Conservation (phyloP, 2,888 invertebrate genomes). For the Ceratothoa steindachneri region DNA sequence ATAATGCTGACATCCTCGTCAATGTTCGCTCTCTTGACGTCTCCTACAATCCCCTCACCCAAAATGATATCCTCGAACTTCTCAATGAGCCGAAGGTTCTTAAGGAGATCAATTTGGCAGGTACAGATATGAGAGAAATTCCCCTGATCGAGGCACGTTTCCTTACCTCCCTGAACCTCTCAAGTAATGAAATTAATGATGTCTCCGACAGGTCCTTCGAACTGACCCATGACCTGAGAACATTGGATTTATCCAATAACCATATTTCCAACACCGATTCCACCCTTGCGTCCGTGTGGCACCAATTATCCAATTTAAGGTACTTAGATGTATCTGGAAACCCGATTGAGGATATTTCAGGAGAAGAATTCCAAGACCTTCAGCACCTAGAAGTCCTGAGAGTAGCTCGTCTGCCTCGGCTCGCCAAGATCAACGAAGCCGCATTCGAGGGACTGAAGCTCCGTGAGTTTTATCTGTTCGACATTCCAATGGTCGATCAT, state of each 20-base stretch:
- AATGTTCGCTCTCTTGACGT: slow-evolving; percentile 81
- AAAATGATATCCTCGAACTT: slow-evolving; percentile 69
- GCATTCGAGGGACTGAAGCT: slow-evolving; percentile 70
- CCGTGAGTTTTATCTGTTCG: slow-evolving; percentile 66
- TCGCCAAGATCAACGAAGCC: slow-evolving; percentile 74
- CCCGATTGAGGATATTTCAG: slow-evolving; percentile 70
- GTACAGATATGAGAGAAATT: slow-evolving; percentile 64
- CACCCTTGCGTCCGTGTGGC: slow-evolving; percentile 65
- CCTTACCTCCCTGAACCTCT: slow-evolving; percentile 70
- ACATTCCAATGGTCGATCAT: slow-evolving; percentile 69
- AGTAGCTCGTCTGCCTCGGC: slow-evolving; percentile 64
- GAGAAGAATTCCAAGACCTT: slow-evolving; percentile 70
- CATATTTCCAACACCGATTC: slow-evolving; percentile 52
- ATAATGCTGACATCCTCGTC: slow-evolving; percentile 78
- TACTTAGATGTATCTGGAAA: slow-evolving; percentile 76
- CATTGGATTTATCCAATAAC: slow-evolving; percentile 72
- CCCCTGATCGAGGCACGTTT: slow-evolving; percentile 70
- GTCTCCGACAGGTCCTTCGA: slow-evolving; percentile 68
- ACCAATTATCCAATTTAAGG: slow-evolving; percentile 67
- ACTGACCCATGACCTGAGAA: slow-evolving; percentile 72
- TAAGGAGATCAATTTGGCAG: slow-evolving; percentile 69
- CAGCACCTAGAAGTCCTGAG: slow-evolving; percentile 62
- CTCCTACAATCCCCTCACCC: slow-evolving; percentile 75
- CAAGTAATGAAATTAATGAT: slow-evolving; percentile 66
- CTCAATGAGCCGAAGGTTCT: slow-evolving; percentile 84